phyloP scores from a whole-genome alignment of 2,888 invertebrate genomes.

The Cheilosia soror region DNA sequence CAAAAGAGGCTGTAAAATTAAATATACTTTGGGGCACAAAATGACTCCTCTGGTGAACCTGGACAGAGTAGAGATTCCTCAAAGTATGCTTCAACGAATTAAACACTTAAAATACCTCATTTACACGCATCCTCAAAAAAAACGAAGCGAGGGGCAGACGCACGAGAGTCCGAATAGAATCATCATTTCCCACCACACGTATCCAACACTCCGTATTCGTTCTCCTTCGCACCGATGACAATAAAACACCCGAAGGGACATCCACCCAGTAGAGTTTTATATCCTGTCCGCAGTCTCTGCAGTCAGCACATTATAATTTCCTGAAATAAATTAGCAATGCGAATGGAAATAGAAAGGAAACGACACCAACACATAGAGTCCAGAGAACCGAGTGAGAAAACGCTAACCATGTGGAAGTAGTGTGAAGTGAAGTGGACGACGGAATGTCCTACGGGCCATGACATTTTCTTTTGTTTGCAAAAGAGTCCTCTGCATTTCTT shows the following conservation, averaged over 20 bases:
- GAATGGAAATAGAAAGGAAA: slow-evolving; percentile 66
- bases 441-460: slow-evolving; percentile 68
- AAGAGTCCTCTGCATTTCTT: slow-evolving; percentile 28
- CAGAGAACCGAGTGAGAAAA: neutral
- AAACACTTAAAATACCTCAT: slow-evolving; percentile 75
- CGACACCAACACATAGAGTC: slow-evolving; percentile 1
- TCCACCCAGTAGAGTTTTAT: slow-evolving; percentile 68
- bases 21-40: slow-evolving; percentile 35
- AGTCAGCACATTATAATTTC: slow-evolving; percentile 76
- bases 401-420: neutral
- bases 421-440: slow-evolving; percentile 35
- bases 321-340: slow-evolving; percentile 75
- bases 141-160: slow-evolving; percentile 2
- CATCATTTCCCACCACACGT: slow-evolving; percentile 57
- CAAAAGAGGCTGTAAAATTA: slow-evolving; percentile 53
- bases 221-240: slow-evolving; percentile 61
- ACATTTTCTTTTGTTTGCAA: slow-evolving; percentile 69
- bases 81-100: slow-evolving; percentile 73
- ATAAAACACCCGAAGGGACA: slow-evolving; percentile 74
- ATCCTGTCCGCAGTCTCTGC: slow-evolving; percentile 76
- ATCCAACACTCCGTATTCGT: neutral
- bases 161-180: slow-evolving; percentile 57
- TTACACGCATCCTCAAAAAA: slow-evolving; percentile 67
- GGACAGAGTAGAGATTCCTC: slow-evolving; percentile 16
- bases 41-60: no score